Base-by-base conservation (phyloP, 2,888 invertebrate species). In the Drosophila antonietae region DNA sequence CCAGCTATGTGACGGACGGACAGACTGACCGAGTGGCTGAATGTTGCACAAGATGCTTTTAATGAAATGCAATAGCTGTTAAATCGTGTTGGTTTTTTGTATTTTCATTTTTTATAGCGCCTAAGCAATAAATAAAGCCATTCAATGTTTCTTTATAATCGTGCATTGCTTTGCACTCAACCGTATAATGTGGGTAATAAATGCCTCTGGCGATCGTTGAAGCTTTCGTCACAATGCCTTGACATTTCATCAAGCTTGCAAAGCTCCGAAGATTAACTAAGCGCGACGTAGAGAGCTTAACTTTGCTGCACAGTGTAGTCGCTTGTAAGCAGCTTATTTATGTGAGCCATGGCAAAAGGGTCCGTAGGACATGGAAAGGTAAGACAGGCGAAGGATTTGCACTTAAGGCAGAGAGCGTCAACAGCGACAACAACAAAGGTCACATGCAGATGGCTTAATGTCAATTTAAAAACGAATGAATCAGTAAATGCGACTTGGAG, bases 131-230 rank as follows among this genome's bases (percentile, higher is more conserved):
- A 78, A 68, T 71, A 68, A 33, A 53, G 15, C 57, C 41, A 61
- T 65, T 33, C 43, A 23, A 23, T 67, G 23, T 47, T 44, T 52
- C 37, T 62, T 62, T 62, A 66, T 67, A 64, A 69, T 73, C 65
- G 71, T 68, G 86, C 81, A 88, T 83, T 81, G 83, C 80, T 72
- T 79, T 77, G 82, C 84, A 89, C 89, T 85, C 85, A 75, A 58
- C 75, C 71, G 59, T 73, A 77, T 89, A 81, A 79, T 79, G 51
- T 74, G 55, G 80, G 56, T 53, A 80, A 83, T 83, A 85, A 85
- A 77, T 57, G 57, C 33, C 44, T 20, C 20, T 33, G 49, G 49
- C 46, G 60, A 55, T 57, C 74, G 37, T 9, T 46, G n/a, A 5
- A 78, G 78, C 78, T 80, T 76, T 80, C 56, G 47, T 73, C 77